These are phyloP conservation scores for Myotis lucifugus DNA, from an alignment of 2,113 vertebrate species.

Conservation along the genomic window DNA sequence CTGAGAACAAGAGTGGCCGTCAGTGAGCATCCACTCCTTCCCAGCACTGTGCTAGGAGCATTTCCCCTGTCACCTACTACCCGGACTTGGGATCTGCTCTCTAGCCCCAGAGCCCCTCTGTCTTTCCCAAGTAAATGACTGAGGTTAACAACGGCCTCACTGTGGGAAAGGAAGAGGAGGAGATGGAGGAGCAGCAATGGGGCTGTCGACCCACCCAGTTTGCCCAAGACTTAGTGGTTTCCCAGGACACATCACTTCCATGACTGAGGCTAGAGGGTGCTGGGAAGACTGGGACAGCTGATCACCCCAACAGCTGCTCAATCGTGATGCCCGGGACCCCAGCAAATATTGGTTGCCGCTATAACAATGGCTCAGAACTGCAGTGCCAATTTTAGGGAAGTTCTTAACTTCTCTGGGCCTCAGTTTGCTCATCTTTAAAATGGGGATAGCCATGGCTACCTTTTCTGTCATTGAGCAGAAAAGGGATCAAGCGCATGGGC, in stretches of 20 bases:
- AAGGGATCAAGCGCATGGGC: accelerated
- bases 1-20: not conserved
- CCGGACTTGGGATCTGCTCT: not conserved
- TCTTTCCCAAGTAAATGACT: not conserved
- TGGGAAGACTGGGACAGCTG: not conserved
- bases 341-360: not conserved
- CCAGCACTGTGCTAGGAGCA: not conserved
- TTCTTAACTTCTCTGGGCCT: not conserved
- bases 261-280: not conserved
- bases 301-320: not conserved
- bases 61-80: no score
- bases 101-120: not conserved
- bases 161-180: not conserved
- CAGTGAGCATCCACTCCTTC: not conserved
- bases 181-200: no score
- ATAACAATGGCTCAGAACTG: not conserved
- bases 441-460: not conserved
- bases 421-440: not conserved
- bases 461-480: not conserved
- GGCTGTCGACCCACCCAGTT: not conserved
- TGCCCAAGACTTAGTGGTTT: not conserved
- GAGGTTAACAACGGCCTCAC: not conserved
- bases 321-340: not conserved
- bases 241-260: not conserved
- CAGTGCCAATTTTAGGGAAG: not conserved